Evolutionary conservation across 1,140 invertebrate species (phyloP).

Genomic region (Choristoneura fumiferana): DNA sequence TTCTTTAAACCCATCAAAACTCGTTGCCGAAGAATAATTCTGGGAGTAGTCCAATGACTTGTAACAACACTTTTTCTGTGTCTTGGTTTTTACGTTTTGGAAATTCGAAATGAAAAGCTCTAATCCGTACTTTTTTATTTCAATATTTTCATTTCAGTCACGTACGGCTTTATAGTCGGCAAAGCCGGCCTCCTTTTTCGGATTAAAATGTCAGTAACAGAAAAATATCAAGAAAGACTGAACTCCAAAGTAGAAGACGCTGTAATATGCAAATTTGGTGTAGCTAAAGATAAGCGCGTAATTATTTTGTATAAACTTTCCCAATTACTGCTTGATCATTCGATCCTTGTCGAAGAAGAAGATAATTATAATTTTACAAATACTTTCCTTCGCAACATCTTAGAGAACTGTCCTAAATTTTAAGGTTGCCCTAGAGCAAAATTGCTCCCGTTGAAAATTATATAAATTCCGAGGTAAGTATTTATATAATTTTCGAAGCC

Average conservation of each 20-base stretch:
- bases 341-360: neutral
- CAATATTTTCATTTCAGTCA: slow-evolving; percentile 54
- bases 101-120: neutral
- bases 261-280: neutral
- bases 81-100: too few relatives aligned
- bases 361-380: slow-evolving; percentile 1
- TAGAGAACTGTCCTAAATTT: too few relatives aligned
- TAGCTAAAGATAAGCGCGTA: neutral
- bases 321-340: neutral
- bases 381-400: neutral
- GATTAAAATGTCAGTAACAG: slow-evolving; percentile 64
- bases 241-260: neutral
- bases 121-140: slow-evolving; percentile 4
- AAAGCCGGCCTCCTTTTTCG: slow-evolving; percentile 44
- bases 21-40: too few relatives aligned
- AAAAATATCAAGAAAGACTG: slow-evolving; percentile 46
- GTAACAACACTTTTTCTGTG: too few relatives aligned
- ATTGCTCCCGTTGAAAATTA: too few relatives aligned
- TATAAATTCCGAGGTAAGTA: too few relatives aligned
- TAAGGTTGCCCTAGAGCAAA: too few relatives aligned
- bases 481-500: too few relatives aligned
- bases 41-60: too few relatives aligned
- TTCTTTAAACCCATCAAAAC: too few relatives aligned
- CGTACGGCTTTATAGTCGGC: slow-evolving; percentile 55
- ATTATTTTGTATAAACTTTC: neutral